A percentile compares a stretch with the other conserved stretches of the same genome.
Conservation (phyloP, 2,113 vertebrate species). For the Salvator merianae region DNA sequence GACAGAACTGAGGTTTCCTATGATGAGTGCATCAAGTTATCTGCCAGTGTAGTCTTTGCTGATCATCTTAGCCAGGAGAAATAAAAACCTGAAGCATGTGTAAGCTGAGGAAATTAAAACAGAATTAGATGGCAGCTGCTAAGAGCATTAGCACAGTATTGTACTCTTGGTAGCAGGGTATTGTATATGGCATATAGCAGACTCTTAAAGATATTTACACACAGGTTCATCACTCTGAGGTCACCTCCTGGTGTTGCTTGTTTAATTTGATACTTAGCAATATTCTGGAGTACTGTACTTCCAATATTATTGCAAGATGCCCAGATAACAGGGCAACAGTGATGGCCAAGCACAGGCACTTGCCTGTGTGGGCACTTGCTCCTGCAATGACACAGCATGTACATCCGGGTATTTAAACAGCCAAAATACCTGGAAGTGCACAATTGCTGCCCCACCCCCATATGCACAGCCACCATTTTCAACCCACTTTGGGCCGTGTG, state of each 20-base stretch:
- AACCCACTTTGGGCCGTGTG: too few species aligned
- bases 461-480: too few species aligned
- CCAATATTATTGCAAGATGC: too few species aligned
- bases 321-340: too few species aligned
- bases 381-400: too few species aligned
- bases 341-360: too few species aligned
- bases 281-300: too few species aligned
- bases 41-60: background rate
- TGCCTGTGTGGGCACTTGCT: too few species aligned
- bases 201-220: background rate
- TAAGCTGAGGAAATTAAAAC: background rate
- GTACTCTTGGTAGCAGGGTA: background rate
- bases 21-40: background rate
- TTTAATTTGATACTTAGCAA: too few species aligned
- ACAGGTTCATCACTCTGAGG: background rate
- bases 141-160: conserved; percentile 7
- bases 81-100: background rate
- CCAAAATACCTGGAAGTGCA: too few species aligned
- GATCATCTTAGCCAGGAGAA: background rate
- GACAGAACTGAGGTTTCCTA: background rate
- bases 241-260: background rate
- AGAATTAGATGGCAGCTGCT: background rate
- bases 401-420: too few species aligned
- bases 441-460: too few species aligned
- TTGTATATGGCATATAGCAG: background rate